Evolutionary conservation across 2,797 vertebrate species (phyloP), one percentile per base, ranked within the genome.

Genomic region (Crenuchus spilurus): DNA sequence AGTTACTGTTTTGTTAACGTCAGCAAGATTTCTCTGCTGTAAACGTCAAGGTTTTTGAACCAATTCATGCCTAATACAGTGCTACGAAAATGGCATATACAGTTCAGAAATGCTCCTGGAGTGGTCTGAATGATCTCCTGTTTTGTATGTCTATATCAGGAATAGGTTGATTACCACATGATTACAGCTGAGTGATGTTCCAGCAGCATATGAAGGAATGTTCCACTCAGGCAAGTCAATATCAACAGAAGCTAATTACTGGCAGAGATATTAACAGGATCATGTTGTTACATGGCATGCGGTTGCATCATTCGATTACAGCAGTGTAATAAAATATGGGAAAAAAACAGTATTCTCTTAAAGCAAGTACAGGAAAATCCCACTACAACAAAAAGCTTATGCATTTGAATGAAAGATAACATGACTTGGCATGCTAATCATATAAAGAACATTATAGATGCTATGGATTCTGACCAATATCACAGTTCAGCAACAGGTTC

Each of bases 151-250:
- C 62, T 70, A 54, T 72, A 73, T 63, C 52, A 67, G 46, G 41
- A 39, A 13, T 42, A 42, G 18, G 66, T 62, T 65, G 31, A 69
- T 74, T 72, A 64, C 66, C 51, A 35, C 57, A 35, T 65, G 62
- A 74, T 70, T 74, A 74, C 65, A 69, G 49, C 57, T 62, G 49
- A 74, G 57, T 41, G 26, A 42, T 57, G 44, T 64, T 78, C 65
- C 51, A 74, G 64, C 13, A 64, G 48, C 39, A 57, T 55, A 74
- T 51, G 52, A 60, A 65, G 65, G 16, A 57, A 30, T 18, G 62
- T 64, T 73, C 35, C 65, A 76, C 71, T 72, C 33, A 42, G 39
- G 35, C 24, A 20, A 64, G 63, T 76, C 49, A 64, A 60, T 76
- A 73, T 46, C 49, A 57, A 37, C 7, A 41, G 54, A 63, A 51